phyloP scores from a whole-genome alignment of 92 coral and sea anemone genomes.

The Scolanthus callimorphus region DNA sequence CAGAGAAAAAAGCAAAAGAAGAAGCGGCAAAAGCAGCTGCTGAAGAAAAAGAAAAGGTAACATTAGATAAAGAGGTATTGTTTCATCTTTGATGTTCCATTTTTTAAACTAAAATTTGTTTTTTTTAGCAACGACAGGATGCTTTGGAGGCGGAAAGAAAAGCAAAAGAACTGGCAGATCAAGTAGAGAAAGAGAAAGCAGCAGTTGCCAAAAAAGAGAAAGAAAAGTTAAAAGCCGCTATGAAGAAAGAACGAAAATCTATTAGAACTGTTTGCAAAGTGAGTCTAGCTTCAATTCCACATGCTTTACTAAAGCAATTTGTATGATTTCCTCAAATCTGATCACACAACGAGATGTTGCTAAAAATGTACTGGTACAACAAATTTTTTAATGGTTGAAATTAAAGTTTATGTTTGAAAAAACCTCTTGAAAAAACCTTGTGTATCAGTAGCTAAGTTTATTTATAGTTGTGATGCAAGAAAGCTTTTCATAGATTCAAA shows the following conservation, averaged over 20 bases:
- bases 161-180: conserved; percentile 82
- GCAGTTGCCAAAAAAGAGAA: conserved; percentile 86
- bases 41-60: conserved; percentile 86
- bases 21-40: conserved; percentile 87
- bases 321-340: no score
- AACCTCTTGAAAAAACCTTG: no score
- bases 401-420: no score
- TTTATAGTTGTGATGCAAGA: no score
- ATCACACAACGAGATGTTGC: no score
- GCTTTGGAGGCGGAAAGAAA: conserved; percentile 76
- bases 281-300: no score
- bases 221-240: conserved; percentile 71
- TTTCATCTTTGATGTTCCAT: neutral
- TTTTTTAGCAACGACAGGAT: conserved; percentile 62
- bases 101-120: neutral
- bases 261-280: conserved; percentile 86
- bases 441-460: no score
- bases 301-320: no score
- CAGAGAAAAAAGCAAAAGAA: conserved; percentile 97
- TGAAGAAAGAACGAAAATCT: conserved; percentile 88
- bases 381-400: no score
- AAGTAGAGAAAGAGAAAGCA: conserved; percentile 91
- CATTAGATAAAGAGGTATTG: conserved; percentile 18
- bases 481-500: no score
- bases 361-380: no score